Conservation (phyloP, 2,888 invertebrate genomes). For the Leptopilina drosophilae region DNA sequence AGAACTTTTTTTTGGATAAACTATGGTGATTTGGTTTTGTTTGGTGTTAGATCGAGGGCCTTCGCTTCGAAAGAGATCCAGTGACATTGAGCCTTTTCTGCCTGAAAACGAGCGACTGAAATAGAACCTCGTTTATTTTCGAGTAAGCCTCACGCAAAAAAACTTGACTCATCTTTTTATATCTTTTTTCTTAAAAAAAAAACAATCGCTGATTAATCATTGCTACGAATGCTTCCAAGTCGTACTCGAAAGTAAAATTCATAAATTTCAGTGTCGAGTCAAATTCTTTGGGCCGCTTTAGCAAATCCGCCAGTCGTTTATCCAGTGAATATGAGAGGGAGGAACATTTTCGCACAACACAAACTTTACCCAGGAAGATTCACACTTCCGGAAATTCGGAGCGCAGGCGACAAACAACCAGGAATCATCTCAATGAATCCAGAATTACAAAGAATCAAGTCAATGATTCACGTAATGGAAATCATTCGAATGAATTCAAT, state of each 20-base stretch:
- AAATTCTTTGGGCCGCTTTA: constrained; percentile 88
- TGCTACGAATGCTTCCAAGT: constrained; percentile 7
- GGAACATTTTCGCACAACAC: constrained; percentile 82
- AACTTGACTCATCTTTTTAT: constrained; percentile 22
- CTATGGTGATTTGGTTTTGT: constrained; percentile 36
- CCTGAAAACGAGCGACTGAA: constrained; percentile 32
- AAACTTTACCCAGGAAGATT: constrained; percentile 86
- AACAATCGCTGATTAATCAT: constrained; percentile 27
- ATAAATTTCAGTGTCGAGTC: constrained; percentile 80
- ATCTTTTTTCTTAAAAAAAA: constrained; percentile 16
- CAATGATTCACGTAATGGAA: constrained; percentile 71
- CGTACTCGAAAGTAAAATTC: constrained; percentile 25
- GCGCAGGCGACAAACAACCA: constrained; percentile 56
- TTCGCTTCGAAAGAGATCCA: constrained; percentile 40
- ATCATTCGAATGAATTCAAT: constrained; percentile 66
- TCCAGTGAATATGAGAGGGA: constrained; percentile 80
- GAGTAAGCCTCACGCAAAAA: constrained; percentile 38
- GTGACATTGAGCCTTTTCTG: constrained; percentile 34
- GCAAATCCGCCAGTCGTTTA: constrained; percentile 88
- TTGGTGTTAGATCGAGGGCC: constrained; percentile 41
- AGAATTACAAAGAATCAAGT: constrained; percentile 32
- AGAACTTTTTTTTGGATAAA: constrained; percentile 13
- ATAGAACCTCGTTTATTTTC: constrained; percentile 15
- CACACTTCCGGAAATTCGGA: constrained; percentile 57
- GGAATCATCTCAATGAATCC: constrained; percentile 26